Evolutionary conservation across 2,888 invertebrate species (phyloP).

Genomic region (Perizoma flavofasciatum): DNA sequence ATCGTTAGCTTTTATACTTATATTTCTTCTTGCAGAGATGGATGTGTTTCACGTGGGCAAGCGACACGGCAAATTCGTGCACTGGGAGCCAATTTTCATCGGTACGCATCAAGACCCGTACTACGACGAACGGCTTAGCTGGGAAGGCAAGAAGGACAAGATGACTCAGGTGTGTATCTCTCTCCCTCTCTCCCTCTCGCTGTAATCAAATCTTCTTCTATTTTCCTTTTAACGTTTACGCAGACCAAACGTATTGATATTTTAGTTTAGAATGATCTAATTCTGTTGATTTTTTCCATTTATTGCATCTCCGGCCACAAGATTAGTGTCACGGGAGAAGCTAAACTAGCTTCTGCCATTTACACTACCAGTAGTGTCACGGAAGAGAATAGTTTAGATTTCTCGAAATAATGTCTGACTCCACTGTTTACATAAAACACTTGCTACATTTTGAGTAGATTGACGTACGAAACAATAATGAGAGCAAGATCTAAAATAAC

Average conservation of each 20-base stretch:
- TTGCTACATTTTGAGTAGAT: conserved; percentile 5
- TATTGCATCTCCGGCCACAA: too few relatives aligned
- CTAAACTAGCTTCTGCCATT: too few relatives aligned
- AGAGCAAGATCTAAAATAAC: conserved; percentile 20
- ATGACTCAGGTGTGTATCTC: conserved; percentile 93
- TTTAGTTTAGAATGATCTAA: too few relatives aligned
- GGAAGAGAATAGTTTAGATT: too few relatives aligned
- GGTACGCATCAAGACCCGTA: conserved; percentile 94
- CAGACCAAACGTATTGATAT: too few relatives aligned
- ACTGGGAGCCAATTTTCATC: conserved; percentile 97
- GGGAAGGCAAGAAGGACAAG: conserved; percentile 98
- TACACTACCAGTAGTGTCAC: too few relatives aligned
- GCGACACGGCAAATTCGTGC: conserved; percentile 89
- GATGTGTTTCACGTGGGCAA: conserved; percentile 94
- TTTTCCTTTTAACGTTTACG: too few relatives aligned
- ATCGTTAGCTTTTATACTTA: neutral
- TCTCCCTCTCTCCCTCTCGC: neutral
- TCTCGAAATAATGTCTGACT: too few relatives aligned
- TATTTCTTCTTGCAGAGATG: conserved; percentile 70
- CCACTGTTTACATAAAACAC: too few relatives aligned
- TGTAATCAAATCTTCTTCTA: neutral
- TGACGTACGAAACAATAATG: conserved; percentile 7
- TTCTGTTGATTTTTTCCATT: too few relatives aligned
- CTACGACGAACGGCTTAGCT: conserved; percentile 95
- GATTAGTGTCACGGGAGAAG: too few relatives aligned